phyloP scores from a whole-genome alignment of 2,113 vertebrate species.

The Ophiodon elongatus region DNA sequence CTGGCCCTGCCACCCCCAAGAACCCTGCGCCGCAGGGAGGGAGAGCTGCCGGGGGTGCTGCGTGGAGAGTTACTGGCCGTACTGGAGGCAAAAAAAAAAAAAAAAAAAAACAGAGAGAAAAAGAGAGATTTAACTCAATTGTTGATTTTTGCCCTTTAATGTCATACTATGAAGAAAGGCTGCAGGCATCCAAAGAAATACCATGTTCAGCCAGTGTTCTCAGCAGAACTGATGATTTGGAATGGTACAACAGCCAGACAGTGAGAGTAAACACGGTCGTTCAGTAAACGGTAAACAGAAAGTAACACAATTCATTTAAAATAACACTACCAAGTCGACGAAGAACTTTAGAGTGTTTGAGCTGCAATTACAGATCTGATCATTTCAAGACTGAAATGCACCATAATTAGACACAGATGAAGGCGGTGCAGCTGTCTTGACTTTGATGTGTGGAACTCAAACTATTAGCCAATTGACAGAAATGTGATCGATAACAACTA shows the following conservation, averaged over 20 bases:
- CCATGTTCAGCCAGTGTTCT: neutral
- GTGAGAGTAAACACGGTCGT: neutral
- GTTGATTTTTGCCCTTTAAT: slow-evolving; percentile 5
- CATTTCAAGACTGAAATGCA: neutral
- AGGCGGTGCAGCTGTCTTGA: neutral
- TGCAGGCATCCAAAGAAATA: slow-evolving; percentile 14
- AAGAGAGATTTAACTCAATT: slow-evolving; percentile 5
- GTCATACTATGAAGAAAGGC: slow-evolving; percentile 19
- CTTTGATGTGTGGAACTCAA: neutral
- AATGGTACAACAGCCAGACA: neutral
- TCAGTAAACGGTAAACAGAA: neutral
- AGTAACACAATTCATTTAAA: neutral
- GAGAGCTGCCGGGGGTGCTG: slow-evolving; percentile 92
- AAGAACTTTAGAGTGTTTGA: neutral
- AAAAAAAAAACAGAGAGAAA: neutral
- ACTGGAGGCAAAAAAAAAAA: slow-evolving; percentile 69
- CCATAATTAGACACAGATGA: neutral
- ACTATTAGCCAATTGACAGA: neutral
- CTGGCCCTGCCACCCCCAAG: slow-evolving; percentile 84
- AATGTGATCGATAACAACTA: neutral
- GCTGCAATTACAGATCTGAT: neutral
- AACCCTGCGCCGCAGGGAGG: slow-evolving; percentile 88
- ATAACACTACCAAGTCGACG: neutral
- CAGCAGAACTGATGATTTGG: slow-evolving; percentile 20
- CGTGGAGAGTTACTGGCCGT: slow-evolving; percentile 92